phyloP scores from a whole-genome alignment of 1,140 invertebrate genomes.

The Agrilus planipennis region DNA sequence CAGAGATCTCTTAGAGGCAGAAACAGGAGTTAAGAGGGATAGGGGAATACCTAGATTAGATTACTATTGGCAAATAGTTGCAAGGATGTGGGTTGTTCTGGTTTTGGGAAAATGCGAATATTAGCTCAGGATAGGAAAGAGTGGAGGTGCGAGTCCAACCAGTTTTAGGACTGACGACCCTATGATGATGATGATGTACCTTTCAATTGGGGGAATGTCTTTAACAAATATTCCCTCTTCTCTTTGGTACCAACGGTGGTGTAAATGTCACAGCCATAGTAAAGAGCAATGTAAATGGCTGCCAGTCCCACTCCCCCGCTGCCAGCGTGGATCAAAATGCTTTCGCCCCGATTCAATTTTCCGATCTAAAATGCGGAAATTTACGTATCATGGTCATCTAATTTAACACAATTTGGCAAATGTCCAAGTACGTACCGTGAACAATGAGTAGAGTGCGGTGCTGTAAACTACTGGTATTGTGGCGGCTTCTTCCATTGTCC shows the following conservation, averaged over 20 bases:
- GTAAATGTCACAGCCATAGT: constrained; percentile 55
- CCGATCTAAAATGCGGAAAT: constrained; percentile 46
- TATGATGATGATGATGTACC: not conserved
- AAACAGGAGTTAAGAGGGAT: too few relatives aligned
- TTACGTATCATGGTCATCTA: constrained; percentile 35
- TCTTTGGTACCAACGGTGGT: constrained; percentile 63
- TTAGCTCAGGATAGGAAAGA: too few relatives aligned
- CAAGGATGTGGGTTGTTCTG: too few relatives aligned
- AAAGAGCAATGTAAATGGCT: constrained; percentile 66
- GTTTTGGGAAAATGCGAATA: too few relatives aligned
- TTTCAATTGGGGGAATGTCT: not conserved
- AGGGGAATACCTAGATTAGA: too few relatives aligned
- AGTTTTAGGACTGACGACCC: not conserved
- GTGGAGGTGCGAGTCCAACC: too few relatives aligned
- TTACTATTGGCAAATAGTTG: too few relatives aligned
- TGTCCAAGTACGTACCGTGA: constrained; percentile 17
- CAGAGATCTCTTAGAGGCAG: too few relatives aligned
- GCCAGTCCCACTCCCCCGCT: constrained; percentile 81
- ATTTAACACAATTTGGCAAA: constrained; percentile 27
- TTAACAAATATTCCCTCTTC: constrained; percentile 67
- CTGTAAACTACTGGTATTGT: constrained; percentile 60
- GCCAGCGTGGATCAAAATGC: constrained; percentile 71
- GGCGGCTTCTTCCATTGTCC: constrained; percentile 63
- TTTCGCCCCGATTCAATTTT: constrained; percentile 44
- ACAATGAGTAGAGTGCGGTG: constrained; percentile 70